Conservation (phyloP, 2,888 invertebrate genomes). For the Bruchidius siliquastri region DNA sequence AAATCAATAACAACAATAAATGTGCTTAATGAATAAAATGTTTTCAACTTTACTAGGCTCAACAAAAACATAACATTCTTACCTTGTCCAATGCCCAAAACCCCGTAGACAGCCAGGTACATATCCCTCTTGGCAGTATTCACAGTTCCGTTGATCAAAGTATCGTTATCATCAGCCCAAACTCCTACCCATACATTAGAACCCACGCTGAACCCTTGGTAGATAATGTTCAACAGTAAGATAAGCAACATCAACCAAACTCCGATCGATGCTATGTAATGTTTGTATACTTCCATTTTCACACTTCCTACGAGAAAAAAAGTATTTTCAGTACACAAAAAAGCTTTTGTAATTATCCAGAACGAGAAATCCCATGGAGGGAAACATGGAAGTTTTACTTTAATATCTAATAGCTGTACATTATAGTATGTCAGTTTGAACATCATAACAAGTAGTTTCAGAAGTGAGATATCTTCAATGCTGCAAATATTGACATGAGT, state of each 20-base stretch:
- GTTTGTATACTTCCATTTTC: constrained; percentile 76
- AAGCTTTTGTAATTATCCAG: no score
- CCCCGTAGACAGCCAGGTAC: constrained; percentile 82
- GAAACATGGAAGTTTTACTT: no score
- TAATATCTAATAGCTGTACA: no score
- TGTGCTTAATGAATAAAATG: no score
- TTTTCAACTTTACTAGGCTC: no score
- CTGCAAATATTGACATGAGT: no score
- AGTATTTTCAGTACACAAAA: no score
- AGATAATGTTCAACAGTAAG: constrained; percentile 67
- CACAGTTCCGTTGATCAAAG: constrained; percentile 53
- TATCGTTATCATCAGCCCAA: constrained; percentile 59
- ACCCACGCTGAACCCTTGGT: constrained; percentile 76
- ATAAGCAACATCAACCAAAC: constrained; percentile 65
- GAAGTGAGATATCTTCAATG: no score
- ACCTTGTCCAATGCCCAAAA: constrained; percentile 83
- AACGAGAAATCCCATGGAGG: no score
- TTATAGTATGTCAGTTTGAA: no score
- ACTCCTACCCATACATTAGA: constrained; percentile 78
- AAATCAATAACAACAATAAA: no score
- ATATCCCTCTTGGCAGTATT: constrained; percentile 61
- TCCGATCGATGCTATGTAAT: constrained; percentile 79
- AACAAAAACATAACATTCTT: constrained; percentile 35
- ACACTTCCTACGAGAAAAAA: constrained; percentile 21
- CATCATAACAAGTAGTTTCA: no score